Evolutionary conservation across 2,888 invertebrate genomes (phyloP), one percentile per base, ranked within the genome.

Genomic region (Drosophila histrio): DNA sequence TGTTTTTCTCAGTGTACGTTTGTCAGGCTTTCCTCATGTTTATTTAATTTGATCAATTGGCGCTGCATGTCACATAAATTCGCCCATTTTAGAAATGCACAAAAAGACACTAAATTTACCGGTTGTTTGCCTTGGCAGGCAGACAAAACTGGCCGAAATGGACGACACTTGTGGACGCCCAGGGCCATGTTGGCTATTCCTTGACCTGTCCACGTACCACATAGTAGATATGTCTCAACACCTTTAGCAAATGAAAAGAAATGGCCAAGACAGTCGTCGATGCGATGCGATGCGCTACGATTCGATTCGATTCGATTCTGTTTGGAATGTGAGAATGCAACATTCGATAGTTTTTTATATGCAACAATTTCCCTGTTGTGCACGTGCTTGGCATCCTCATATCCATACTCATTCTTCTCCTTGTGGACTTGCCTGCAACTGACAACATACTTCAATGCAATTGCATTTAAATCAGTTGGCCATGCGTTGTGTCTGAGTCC

Each of bases 1-100:
- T 3, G n/a, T 32, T 46, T 39, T 28, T 39, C 34, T 41, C 32
- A 24, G 17, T 36, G 21, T 39, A 50, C 21, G 7, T 26, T 30
- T 17, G 49, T 22, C 28, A 39, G 65, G 30, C 56, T 73, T 89
- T 89, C 56, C 75, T 89, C 89, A 89, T 89, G 90, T 89, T 87
- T 89, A 89, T 89, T 89, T 89, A 89, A 89, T 89, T 89, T 89
- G 90, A 89, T 89, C 90, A 89, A 89, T 89, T 89, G 89, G 78
- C 81, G 76, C 72, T 78, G 76, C 85, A 76, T 89, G 89, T 89
- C 90, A 88, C 89, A 89, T 89, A 89, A 89, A 89, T 89, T 88
- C 71, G 46, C 38, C 68, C 73, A 68, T 83, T 79, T 80, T 75
- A 72, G 72, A 72, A 87, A 75, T 82, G 77, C 75, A 83, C 70